phyloP scores from a whole-genome alignment of 92 coral and sea anemone genomes.

The Parazoanthus atlanticus region DNA sequence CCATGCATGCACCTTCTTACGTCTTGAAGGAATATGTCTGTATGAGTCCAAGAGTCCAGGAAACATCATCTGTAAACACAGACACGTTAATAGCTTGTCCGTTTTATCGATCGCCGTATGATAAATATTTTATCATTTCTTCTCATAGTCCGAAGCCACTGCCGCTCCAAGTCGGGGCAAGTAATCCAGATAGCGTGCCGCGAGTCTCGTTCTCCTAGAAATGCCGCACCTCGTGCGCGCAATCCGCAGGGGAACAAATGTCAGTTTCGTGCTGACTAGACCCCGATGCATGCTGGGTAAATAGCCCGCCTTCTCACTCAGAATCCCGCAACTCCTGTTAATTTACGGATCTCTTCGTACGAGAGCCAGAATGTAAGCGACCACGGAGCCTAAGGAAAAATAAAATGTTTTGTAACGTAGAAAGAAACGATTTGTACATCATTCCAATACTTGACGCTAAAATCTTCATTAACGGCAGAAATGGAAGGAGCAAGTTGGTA shows the following conservation, averaged over 20 bases:
- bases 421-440: neutral
- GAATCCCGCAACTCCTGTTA: constrained; percentile 91
- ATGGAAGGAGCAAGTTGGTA: no score
- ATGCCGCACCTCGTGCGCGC: neutral
- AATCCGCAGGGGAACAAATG: neutral
- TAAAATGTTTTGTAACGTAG: neutral
- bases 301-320: constrained; percentile 29
- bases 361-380: constrained; percentile 98
- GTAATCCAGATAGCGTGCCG: neutral
- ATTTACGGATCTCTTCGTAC: constrained; percentile 84
- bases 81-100: neutral
- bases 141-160: neutral
- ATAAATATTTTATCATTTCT: no score
- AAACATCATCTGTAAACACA: no score
- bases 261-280: neutral
- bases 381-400: constrained; percentile 90
- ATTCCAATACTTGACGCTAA: neutral
- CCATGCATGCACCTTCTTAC: neutral
- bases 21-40: neutral
- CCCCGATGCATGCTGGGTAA: constrained; percentile 7
- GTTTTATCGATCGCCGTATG: neutral
- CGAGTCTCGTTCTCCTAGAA: neutral
- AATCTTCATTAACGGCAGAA: no score
- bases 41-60: neutral
- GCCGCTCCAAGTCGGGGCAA: neutral